Evolutionary conservation across 2,113 vertebrate genomes (phyloP).

Genomic region (Grallaria varia): DNA sequence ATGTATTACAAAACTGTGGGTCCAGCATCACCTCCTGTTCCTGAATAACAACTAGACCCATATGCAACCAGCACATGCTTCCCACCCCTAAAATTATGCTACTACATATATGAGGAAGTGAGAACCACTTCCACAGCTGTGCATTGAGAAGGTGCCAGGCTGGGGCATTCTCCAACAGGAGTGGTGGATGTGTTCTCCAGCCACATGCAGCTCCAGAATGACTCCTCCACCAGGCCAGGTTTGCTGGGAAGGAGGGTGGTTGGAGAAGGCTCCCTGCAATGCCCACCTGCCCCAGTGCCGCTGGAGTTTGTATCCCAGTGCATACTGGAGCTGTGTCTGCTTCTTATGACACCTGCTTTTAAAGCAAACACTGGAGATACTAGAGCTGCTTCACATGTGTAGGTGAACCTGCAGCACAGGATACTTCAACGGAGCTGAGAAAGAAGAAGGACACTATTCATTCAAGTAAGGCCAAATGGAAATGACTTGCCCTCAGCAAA

Average conservation of each 20-base stretch:
- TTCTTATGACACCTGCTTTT: not conserved
- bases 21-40: not conserved
- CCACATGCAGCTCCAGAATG: not conserved
- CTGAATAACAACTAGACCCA: not conserved
- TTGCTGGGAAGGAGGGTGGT: not conserved
- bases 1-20: not conserved
- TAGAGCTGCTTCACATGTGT: not conserved
- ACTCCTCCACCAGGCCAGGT: not conserved
- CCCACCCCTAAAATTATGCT: not conserved
- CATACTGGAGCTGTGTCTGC: not conserved
- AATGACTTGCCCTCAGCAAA: not conserved
- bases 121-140: not conserved
- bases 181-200: not conserved
- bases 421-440: not conserved
- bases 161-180: not conserved
- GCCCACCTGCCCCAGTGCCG: not conserved
- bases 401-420: not conserved
- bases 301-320: not conserved
- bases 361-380: not conserved
- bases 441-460: not conserved
- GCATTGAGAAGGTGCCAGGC: not conserved
- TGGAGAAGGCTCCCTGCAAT: not conserved
- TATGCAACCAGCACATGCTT: accelerated
- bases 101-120: not conserved
- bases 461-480: not conserved